Percentiles rank a stretch among this genome's conserved stretches.
Conservation (phyloP, 1,140 invertebrate genomes). For the Bombus picipes region DNA sequence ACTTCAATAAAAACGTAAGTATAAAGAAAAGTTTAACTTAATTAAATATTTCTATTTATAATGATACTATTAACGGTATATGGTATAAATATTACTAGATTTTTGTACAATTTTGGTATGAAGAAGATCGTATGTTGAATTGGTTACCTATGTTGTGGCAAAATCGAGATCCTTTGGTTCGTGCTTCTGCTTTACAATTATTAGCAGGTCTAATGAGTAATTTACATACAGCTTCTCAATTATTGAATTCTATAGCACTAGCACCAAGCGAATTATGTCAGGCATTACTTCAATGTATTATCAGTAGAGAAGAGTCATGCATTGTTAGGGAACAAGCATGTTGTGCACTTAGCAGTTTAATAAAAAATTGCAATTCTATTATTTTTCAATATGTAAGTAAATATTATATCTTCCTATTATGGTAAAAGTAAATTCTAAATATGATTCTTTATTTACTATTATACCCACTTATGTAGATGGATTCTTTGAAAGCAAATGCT, state of each 20-base stretch:
- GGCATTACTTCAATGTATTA: constrained; percentile 71
- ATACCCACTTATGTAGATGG: constrained; percentile 53
- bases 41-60: background rate
- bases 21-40: background rate
- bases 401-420: background rate
- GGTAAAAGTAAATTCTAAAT: background rate
- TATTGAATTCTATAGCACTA: constrained; percentile 75
- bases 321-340: constrained; percentile 80
- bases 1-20: constrained; percentile 79
- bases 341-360: constrained; percentile 73
- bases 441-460: background rate
- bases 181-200: constrained; percentile 82
- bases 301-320: constrained; percentile 74
- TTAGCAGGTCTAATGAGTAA: constrained; percentile 79
- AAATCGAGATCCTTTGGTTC: constrained; percentile 83
- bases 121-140: constrained; percentile 71
- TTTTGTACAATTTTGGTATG: constrained; percentile 77
- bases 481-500: constrained; percentile 72
- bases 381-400: constrained; percentile 74
- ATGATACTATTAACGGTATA: background rate
- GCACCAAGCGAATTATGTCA: constrained; percentile 74
- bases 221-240: constrained; percentile 75
- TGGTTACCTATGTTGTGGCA: constrained; percentile 81
- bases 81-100: constrained; percentile 56
- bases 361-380: constrained; percentile 72